These are phyloP conservation scores for Ophion costatus DNA, from an alignment of 2,888 invertebrate genomes.

Conservation along the genomic window DNA sequence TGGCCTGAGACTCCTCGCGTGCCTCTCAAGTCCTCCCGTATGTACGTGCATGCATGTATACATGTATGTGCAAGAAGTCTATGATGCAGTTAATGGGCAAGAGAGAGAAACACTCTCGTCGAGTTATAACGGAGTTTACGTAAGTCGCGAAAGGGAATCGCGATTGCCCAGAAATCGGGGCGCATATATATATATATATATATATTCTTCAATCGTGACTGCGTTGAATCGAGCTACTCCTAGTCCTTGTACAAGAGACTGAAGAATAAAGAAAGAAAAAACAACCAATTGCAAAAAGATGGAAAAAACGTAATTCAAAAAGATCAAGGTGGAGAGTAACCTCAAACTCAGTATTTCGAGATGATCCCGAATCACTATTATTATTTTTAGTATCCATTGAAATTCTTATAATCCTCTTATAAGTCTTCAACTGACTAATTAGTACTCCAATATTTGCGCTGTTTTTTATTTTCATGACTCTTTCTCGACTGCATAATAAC, in stretches of 20 bases:
- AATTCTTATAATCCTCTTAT: too few relatives aligned
- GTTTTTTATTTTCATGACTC: background rate
- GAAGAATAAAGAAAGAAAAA: background rate
- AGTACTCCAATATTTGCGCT: background rate
- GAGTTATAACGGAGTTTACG: conserved; percentile 49
- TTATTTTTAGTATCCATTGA: background rate
- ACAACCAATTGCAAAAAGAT: background rate
- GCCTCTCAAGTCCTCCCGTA: conserved; percentile 43
- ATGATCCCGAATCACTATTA: background rate
- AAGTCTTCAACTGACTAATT: background rate
- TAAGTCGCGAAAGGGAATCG: conserved; percentile 65
- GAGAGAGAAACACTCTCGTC: conserved; percentile 52
- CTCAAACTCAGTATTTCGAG: background rate
- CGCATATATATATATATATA: conserved; percentile 27
- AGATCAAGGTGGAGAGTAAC: background rate
- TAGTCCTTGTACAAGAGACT: conserved; percentile 24
- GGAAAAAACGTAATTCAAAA: background rate
- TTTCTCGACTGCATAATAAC: background rate
- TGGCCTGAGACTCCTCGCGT: conserved; percentile 52
- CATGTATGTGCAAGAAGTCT: conserved; percentile 27
- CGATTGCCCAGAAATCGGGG: conserved; percentile 30
- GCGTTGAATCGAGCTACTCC: conserved; percentile 25
- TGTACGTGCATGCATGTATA: conserved; percentile 14
- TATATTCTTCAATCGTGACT: conserved; percentile 24
- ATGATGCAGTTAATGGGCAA: conserved; percentile 58